Percentiles rank a stretch among this genome's conserved stretches.
Evolutionary conservation across 2,113 vertebrate species (phyloP).

Genomic region (Siphamia tubifer): DNA sequence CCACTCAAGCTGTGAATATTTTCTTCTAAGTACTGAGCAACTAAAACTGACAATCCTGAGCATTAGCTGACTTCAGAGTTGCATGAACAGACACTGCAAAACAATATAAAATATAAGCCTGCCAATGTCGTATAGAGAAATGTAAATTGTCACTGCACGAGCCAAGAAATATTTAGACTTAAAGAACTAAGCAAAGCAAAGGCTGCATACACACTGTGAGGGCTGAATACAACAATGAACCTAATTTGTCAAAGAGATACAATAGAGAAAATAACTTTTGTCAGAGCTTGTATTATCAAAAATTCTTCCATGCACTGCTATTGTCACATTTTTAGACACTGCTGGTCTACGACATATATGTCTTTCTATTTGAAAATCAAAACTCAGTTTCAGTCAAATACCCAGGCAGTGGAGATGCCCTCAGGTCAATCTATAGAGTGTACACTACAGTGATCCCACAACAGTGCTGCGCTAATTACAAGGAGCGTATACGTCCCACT

Average conservation of each 20-base stretch:
- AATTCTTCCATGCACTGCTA: not conserved
- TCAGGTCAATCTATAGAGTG: constrained; percentile 37
- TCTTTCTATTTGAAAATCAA: constrained; percentile 8
- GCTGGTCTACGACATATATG: not conserved
- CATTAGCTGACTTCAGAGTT: constrained; percentile 51
- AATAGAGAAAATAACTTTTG: not conserved
- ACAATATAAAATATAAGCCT: constrained; percentile 44
- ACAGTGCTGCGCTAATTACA: constrained; percentile 61
- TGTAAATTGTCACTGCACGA: not conserved
- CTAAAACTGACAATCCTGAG: constrained; percentile 55
- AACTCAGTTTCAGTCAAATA: constrained; percentile 18
- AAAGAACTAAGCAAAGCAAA: constrained; percentile 11
- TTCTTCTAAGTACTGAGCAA: constrained; percentile 40
- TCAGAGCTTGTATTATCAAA: not conserved
- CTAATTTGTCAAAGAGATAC: not conserved
- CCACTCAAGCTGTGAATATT: constrained; percentile 47
- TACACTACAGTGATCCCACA: constrained; percentile 42
- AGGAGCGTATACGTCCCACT: constrained; percentile 40
- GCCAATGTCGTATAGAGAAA: not conserved
- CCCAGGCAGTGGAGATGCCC: constrained; percentile 13
- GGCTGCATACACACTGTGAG: not conserved
- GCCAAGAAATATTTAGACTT: not conserved
- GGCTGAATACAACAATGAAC: not conserved
- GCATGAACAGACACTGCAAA: constrained; percentile 21
- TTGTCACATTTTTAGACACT: not conserved